Conservation (phyloP, 1,140 invertebrate genomes). For the Cyphomyrmex costatus region DNA sequence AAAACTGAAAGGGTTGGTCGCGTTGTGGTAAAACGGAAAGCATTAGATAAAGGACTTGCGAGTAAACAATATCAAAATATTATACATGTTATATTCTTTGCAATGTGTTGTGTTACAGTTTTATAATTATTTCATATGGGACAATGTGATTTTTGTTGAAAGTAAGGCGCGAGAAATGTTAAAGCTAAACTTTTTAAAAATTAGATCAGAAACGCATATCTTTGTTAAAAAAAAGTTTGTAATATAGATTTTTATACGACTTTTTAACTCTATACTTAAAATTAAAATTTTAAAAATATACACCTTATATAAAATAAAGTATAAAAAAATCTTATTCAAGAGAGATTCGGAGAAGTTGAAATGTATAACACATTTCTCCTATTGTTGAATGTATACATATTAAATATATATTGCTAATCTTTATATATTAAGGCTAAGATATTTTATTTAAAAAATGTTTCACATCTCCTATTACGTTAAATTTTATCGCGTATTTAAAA, state of each 20-base stretch:
- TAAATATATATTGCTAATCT: constrained; percentile 16
- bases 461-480: not conserved
- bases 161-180: not conserved
- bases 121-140: not conserved
- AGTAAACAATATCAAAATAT: constrained; percentile 22
- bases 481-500: not conserved
- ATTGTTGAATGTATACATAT: not conserved
- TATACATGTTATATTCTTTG: not conserved
- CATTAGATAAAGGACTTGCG: not conserved
- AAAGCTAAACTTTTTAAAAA: not conserved
- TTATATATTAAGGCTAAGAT: not conserved
- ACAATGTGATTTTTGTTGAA: not conserved
- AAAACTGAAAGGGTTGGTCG: constrained; percentile 47
- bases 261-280: not conserved
- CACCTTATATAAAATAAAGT: not conserved
- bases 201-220: not conserved
- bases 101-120: not conserved
- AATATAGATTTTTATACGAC: not conserved
- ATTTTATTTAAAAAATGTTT: not conserved
- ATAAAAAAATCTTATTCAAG: not conserved
- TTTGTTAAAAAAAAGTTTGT: not conserved
- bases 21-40: not conserved
- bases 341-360: not conserved
- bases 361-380: not conserved
- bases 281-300: not conserved